These are phyloP conservation scores for Urocyon cinereoargenteus DNA, from an alignment of 2,797 vertebrate species.

Conservation along the genomic window DNA sequence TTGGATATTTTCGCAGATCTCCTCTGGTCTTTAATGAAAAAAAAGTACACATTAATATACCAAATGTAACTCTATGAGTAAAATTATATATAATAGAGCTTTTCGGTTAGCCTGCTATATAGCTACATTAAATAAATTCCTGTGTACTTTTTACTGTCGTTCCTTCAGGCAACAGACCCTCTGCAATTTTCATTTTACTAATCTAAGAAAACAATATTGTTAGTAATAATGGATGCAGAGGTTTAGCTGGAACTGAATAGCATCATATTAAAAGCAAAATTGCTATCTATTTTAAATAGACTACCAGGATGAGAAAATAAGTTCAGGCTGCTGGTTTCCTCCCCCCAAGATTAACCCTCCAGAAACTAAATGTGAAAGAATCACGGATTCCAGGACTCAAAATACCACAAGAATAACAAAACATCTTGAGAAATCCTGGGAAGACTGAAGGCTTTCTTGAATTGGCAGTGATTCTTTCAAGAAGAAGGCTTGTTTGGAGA, in stretches of 20 bases:
- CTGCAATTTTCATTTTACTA: conserved; percentile 24
- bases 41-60: background rate
- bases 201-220: background rate
- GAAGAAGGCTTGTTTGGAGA: background rate
- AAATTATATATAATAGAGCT: background rate
- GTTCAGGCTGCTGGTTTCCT: background rate
- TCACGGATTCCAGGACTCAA: background rate
- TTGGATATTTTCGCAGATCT: background rate
- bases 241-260: background rate
- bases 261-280: background rate
- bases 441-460: background rate
- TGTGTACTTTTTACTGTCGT: background rate
- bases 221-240: background rate
- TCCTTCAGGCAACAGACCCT: background rate
- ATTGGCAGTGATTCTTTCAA: background rate
- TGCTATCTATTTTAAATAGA: background rate
- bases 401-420: background rate
- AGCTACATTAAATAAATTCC: background rate
- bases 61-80: background rate
- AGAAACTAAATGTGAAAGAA: background rate
- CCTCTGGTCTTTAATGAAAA: background rate
- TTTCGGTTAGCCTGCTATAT: background rate
- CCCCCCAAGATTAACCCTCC: background rate
- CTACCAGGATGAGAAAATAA: background rate
- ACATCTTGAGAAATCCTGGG: background rate